Evolutionary conservation across 37 sponge, comb jelly and placozoan species (phyloP).

Genomic region (Cliona cf. orientalis): DNA sequence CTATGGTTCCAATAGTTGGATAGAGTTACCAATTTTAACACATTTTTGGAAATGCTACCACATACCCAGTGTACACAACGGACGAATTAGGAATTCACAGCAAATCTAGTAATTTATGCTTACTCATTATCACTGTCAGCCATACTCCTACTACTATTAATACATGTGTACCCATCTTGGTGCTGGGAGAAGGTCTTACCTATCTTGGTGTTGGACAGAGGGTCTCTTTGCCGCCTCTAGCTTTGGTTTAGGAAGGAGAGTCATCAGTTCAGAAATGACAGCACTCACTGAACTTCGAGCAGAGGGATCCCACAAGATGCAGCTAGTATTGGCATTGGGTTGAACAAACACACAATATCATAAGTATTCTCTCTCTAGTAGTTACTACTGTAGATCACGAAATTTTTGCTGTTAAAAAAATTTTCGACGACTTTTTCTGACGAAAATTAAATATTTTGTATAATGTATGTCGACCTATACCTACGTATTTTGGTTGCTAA

Average conservation of each 20-base stretch:
- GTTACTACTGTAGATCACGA: too few relatives aligned
- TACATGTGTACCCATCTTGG: too few relatives aligned
- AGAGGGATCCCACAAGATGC: slow-evolving; percentile 53
- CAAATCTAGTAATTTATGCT: too few relatives aligned
- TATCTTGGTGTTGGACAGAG: slow-evolving; percentile 3
- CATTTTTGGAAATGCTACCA: too few relatives aligned
- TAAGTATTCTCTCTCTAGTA: too few relatives aligned
- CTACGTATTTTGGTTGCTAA: too few relatives aligned
- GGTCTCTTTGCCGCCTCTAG: not conserved
- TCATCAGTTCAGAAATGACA: slow-evolving; percentile 22
- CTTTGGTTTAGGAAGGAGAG: not conserved
- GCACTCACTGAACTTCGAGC: slow-evolving; percentile 36
- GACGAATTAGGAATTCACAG: too few relatives aligned
- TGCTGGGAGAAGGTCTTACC: not conserved
- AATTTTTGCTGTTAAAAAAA: too few relatives aligned
- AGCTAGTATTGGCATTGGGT: slow-evolving; percentile 21
- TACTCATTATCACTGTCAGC: not conserved
- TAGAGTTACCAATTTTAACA: not conserved
- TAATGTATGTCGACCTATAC: too few relatives aligned
- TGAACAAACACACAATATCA: not conserved
- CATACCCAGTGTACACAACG: too few relatives aligned
- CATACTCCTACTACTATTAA: not conserved
- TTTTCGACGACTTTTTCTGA: too few relatives aligned
- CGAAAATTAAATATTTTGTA: too few relatives aligned
- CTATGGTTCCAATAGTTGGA: not conserved